Percentiles rank a stretch among this genome's conserved stretches.
phyloP scores from a whole-genome alignment of 2,797 vertebrate species.

The Odontamblyopus lacepedii region DNA sequence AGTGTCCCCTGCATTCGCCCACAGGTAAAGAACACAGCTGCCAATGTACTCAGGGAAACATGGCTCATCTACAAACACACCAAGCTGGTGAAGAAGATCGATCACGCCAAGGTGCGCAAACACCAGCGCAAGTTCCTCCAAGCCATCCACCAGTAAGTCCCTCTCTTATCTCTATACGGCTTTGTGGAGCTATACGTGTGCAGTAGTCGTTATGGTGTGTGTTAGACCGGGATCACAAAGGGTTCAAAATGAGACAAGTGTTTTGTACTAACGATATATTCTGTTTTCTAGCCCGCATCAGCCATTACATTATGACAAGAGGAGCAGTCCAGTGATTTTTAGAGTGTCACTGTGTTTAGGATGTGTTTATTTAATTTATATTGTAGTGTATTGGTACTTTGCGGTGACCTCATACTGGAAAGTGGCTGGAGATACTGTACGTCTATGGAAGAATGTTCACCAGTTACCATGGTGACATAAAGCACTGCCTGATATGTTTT shows the following conservation, averaged over 20 bases:
- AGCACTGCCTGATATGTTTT: too few species aligned
- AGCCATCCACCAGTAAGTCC: conserved; percentile 98
- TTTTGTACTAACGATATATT: neutral
- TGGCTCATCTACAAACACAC: conserved; percentile 98
- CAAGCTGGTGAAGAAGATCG: conserved; percentile 93
- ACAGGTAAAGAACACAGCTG: conserved; percentile 93
- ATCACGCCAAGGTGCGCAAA: conserved; percentile 94
- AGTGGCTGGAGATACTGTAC: too few species aligned
- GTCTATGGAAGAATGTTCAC: too few species aligned
- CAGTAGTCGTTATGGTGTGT: neutral
- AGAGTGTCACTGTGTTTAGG: neutral
- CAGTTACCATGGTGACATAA: too few species aligned
- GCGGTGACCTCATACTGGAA: too few species aligned
- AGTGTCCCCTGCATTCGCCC: neutral
- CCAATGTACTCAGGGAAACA: conserved; percentile 98
- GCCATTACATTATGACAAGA: conserved; percentile 2
- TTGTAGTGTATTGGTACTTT: too few species aligned
- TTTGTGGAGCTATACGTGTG: neutral
- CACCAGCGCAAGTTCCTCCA: conserved; percentile 99
- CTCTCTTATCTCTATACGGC: neutral
- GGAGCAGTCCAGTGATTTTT: neutral
- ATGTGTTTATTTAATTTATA: too few species aligned
- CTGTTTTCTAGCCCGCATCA: neutral
- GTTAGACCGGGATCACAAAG: neutral
- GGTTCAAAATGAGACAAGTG: neutral